Evolutionary conservation across 2,797 vertebrate genomes (phyloP).

Genomic region (Falco columbarius): DNA sequence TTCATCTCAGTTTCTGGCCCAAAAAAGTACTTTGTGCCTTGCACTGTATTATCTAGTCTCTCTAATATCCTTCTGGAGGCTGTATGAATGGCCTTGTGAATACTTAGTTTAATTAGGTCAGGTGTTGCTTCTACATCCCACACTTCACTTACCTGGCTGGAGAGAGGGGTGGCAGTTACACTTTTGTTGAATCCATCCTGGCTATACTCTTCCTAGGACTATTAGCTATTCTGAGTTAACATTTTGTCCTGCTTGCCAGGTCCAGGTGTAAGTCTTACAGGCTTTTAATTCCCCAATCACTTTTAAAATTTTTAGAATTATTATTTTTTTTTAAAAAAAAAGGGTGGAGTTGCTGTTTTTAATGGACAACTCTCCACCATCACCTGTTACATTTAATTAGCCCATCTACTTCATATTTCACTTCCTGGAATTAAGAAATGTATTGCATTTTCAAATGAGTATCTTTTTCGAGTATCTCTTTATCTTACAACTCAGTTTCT

Average conservation of each 20-base stretch:
- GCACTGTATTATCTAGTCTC: not conserved
- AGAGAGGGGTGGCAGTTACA: not conserved
- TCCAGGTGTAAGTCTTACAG: not conserved
- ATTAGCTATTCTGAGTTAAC: not conserved
- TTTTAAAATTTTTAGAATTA: not conserved
- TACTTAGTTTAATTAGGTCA: not conserved
- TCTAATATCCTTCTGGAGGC: not conserved
- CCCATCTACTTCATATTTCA: not conserved
- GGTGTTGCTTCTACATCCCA: not conserved
- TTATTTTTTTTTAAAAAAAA: not conserved
- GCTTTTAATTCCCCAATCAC: not conserved
- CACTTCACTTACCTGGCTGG: not conserved
- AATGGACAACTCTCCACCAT: not conserved
- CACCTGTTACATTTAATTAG: not conserved
- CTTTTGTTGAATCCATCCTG: not conserved
- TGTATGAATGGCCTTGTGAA: not conserved
- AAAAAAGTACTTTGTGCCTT: not conserved
- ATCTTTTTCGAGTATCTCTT: not conserved
- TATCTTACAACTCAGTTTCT: not conserved
- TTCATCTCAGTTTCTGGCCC: not conserved
- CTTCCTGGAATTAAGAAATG: not conserved
- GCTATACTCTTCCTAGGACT: not conserved
- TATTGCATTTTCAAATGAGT: not conserved
- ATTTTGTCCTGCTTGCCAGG: not conserved
- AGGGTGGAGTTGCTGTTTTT: not conserved